Base-by-base conservation (phyloP, 2,113 vertebrate genomes). In the Galbula dea region DNA sequence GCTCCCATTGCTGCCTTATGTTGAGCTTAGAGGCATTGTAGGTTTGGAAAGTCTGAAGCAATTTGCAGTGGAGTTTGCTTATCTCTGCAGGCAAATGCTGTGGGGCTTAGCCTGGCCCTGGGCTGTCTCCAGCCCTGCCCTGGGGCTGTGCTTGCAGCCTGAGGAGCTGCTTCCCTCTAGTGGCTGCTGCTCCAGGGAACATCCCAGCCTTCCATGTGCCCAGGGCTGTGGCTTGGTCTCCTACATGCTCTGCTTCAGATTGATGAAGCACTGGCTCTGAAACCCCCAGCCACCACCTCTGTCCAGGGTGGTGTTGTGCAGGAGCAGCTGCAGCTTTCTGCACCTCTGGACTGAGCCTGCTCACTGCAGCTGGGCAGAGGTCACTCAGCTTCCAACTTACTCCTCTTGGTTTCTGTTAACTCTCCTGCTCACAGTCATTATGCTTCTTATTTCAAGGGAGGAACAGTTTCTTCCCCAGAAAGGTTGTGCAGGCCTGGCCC, bases 141-240 rank as follows among this genome's bases (percentile, higher is more conserved):
- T 4, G 22, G 83, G 76, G 91, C 86, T 52, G 62, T 37, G 17
- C 75, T 22, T 1, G 23, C 52, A 82, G 81, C 27, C 3, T 61
- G 81, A 43, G 75, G 2, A 2, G n/a, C 67, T 90, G 86, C 95
- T 80, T 90, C 96, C 92, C 86, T 90, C 95, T 95, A 96, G 95
- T 6, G 94, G 94, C 90, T 65, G 68, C 68, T 12, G 49, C 37
- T 71, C 32, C 5, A 11, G 22, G 48, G 69, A 72, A 27, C n/a
- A 1, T 21, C 1, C 3, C 7, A 0, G 23, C 20, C 37, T 55
- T 58, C 55, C 73, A 3, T 8, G 9, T 9, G 49, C 34, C 7
- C 0, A 4, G 21, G 39, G 36, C 43, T 30, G 29, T 1, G 19
- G 19, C 34, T 12, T 18, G 6, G 2, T 10, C 71, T 39, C 37